Base-by-base conservation (phyloP, 2,113 vertebrate genomes). In the Phasianus colchicus region DNA sequence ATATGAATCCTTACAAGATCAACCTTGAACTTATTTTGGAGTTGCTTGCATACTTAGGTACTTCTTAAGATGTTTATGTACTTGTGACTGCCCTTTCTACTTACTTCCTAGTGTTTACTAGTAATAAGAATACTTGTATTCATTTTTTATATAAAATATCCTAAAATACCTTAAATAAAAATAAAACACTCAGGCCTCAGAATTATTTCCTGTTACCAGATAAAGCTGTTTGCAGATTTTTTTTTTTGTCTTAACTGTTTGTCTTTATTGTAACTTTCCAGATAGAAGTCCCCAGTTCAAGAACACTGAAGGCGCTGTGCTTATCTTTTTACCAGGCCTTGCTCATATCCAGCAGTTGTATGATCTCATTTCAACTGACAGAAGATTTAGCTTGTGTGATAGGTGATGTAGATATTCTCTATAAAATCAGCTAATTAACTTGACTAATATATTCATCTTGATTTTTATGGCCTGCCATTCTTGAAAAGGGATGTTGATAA, bases 1-100 rank as follows among this genome's bases (percentile, higher is more conserved):
- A 98, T 92, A 99, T 99, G 99, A 99, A 99, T 95, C 99, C 99
- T 18, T 98, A 99, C 86, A 99, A 99, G 97, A 98, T 99, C 97
- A 99, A 99, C 95, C 98, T 99, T 97, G 99, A 99, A 88, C 98
- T 99, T 79, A 97, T 99, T 85, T 93, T 99, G 83, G 99, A 99
- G 65, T 97, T 99, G 78, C 97, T 99, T 52, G 95, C 96, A 24
- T 99, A 98, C 90, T 96, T 99, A 88, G 99, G 99, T 99, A 98
- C 22, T 71, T 75, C 55, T 75, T 29, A 9, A 63, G 20, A 67
- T 69, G 8, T 40, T 61, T 43, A 10, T 71, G 8, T 82, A 8
- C 30, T 42, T 79, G 42, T 8, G 12, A 9, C 29, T 89, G 57
- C 78, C 14, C 18, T 83, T 84, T 48, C n/a, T 16, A 54, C 30